Base-by-base conservation (phyloP, 2,113 vertebrate genomes). In the Ictalurus furcatus region DNA sequence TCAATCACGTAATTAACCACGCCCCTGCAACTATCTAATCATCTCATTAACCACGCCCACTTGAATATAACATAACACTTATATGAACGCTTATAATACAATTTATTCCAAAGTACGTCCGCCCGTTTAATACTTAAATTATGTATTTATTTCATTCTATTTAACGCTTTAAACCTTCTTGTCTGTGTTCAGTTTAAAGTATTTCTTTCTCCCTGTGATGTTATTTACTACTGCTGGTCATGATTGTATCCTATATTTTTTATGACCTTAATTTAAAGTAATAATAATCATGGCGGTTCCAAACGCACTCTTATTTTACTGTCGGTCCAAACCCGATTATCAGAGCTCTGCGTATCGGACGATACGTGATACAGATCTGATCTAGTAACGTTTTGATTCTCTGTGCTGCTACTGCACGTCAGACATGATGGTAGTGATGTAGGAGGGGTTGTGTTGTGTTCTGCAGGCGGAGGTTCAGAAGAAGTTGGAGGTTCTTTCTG, bases 401-500 rank as follows among this genome's bases (percentile, higher is more conserved):
- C 8, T 12, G 65, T 67, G 25, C 52, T 54, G 11, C 13, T 54
- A 34, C 69, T 71, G 1, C 17, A 34, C 14, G 6, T 34, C 69
- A 37, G 65, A 34, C 30, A 37, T 23, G 14, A 73, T 17, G 30
- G 65, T 12, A 3, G 65, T 67, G n/a, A 14, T 67, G n/a, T 2
- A 73, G 4, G 69, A 73, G 37, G 69, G 16, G 69, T 1, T 19
- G 69, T 34, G 69, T 37, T 73, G 16, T 37, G 69, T 17, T 73
- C 71, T 85, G 34, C 95, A 99, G 98, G 96, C 96, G 94, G 95
- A 95, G 0, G 97, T 97, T 37, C 97, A 97, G 73, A 94, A 90
- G 91, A 97, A 98, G 92, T 93, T 99, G 87, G 97, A 97, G 87
- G 92, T 93, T 58, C 96, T 99, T 83, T 92, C 99, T 91, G 97